These are phyloP conservation scores for Macrobrachium nipponense DNA, from an alignment of 1,140 invertebrate species.

Conservation along the genomic window DNA sequence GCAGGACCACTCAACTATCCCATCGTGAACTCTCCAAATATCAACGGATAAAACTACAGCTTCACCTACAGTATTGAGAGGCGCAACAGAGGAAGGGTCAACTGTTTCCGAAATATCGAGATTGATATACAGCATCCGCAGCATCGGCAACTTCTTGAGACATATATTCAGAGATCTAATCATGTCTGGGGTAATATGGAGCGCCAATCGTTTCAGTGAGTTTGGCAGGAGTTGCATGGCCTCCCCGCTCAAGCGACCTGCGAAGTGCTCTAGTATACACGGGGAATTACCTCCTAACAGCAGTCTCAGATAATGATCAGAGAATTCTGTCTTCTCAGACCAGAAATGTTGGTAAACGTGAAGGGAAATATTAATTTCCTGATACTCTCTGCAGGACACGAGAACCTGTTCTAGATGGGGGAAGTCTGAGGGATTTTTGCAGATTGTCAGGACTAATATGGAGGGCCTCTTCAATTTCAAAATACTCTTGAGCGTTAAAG, in stretches of 20 bases:
- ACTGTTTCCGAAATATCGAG: constrained; percentile 19
- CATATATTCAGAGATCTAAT: constrained; percentile 17
- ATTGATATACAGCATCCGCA: constrained; percentile 42
- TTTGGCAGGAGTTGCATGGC: constrained; percentile 23
- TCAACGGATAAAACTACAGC: constrained; percentile 18
- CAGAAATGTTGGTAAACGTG: constrained; percentile 54
- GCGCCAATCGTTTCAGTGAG: constrained; percentile 25
- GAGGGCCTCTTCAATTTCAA: constrained; percentile 11
- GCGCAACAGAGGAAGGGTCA: constrained; percentile 10
- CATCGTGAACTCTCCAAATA: constrained; percentile 32
- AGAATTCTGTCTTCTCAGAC: constrained; percentile 42
- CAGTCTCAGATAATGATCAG: constrained; percentile 27
- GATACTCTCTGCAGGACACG: constrained; percentile 1
- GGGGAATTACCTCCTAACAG: not conserved
- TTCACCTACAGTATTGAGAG: not conserved
- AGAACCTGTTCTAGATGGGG: constrained; percentile 39
- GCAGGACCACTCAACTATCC: constrained; percentile 30
- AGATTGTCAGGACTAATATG: not conserved
- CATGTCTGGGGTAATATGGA: constrained; percentile 35
- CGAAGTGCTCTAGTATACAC: constrained; percentile 38
- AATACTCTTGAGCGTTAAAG: constrained; percentile 26
- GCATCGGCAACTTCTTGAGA: not conserved
- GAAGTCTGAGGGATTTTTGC: constrained; percentile 12
- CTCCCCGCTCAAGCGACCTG: constrained; percentile 35
- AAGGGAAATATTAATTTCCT: constrained; percentile 29